Percentiles rank a stretch among this genome's conserved stretches.
These are phyloP conservation scores for Tetraodon nigroviridis DNA, from an alignment of 2,113 vertebrate genomes.

Conservation along the genomic window DNA sequence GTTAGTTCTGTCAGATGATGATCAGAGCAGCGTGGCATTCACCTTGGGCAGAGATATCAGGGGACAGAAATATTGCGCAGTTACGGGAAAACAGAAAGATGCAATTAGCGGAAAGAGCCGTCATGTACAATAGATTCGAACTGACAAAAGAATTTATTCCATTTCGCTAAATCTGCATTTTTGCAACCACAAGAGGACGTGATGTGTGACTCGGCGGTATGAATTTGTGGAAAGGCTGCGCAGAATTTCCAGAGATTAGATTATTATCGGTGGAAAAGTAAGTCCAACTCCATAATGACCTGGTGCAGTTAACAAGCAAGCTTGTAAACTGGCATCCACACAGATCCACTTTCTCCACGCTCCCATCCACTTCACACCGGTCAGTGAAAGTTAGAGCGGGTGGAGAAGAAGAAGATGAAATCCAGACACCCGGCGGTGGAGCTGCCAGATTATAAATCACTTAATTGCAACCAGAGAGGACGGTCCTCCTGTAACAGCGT, in stretches of 20 bases:
- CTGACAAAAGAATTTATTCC: too few species aligned
- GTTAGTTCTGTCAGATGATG: too few species aligned
- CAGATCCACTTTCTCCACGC: neutral
- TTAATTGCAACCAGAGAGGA: slow-evolving; percentile 54
- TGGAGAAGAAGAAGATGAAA: slow-evolving; percentile 24
- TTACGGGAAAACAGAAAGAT: too few species aligned
- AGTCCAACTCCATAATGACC: neutral
- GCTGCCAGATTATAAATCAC: slow-evolving; percentile 49
- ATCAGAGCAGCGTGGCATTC: too few species aligned
- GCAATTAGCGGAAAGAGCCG: too few species aligned
- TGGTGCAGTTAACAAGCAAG: neutral
- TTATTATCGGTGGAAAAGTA: neutral
- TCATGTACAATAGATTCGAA: too few species aligned
- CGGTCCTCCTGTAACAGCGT: slow-evolving; percentile 14
- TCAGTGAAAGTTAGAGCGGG: slow-evolving; percentile 9
- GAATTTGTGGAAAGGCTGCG: neutral
- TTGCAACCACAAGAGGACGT: too few species aligned
- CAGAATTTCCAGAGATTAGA: neutral
- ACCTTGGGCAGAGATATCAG: too few species aligned
- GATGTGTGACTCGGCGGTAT: too few species aligned
- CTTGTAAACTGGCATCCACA: neutral
- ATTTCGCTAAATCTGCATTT: too few species aligned
- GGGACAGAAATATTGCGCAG: too few species aligned
- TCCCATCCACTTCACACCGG: neutral
- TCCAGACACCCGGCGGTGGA: slow-evolving; percentile 31